Evolutionary conservation across 1,140 invertebrate genomes (phyloP).

Genomic region (Penaeus vannamei): DNA sequence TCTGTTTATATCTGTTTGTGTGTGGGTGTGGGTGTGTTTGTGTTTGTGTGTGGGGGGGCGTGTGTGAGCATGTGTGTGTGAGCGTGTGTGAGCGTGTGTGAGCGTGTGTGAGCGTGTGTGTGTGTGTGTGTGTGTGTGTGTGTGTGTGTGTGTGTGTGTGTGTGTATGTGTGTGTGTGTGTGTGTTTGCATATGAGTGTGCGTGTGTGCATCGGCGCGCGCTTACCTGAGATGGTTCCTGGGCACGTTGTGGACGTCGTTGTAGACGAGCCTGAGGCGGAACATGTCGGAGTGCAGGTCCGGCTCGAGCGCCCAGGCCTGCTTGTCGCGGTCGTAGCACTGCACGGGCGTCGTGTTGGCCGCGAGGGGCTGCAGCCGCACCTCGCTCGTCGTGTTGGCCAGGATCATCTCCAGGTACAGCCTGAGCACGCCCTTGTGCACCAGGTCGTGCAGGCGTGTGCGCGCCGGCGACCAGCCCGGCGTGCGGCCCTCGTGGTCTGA

Average conservation of each 20-base stretch:
- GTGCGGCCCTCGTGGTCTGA: slow-evolving; percentile 83
- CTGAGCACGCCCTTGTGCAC: slow-evolving; percentile 77
- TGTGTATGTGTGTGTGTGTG: not conserved
- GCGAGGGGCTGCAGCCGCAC: slow-evolving; percentile 73
- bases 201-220: too few species aligned
- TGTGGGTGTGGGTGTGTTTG: not conserved
- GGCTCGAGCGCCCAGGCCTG: slow-evolving; percentile 84
- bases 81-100: not conserved
- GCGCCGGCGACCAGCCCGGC: slow-evolving; percentile 80
- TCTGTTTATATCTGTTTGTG: too few species aligned
- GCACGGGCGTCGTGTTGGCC: slow-evolving; percentile 45
- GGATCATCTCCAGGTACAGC: slow-evolving; percentile 83
- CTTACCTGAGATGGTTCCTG: slow-evolving; percentile 82
- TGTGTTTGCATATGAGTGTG: not conserved
- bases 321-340: slow-evolving; percentile 57
- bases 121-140: slow-evolving; percentile 19
- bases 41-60: not conserved
- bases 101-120: not conserved
- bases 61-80: not conserved
- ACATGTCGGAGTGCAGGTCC: slow-evolving; percentile 85
- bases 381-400: slow-evolving; percentile 83
- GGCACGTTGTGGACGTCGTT: slow-evolving; percentile 90
- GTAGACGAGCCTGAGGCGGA: slow-evolving; percentile 85
- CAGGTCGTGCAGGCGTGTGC: slow-evolving; percentile 77
- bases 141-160: slow-evolving; percentile 11